Conservation (phyloP, 1,140 invertebrate genomes). For the Sarcophaga peregrina region DNA sequence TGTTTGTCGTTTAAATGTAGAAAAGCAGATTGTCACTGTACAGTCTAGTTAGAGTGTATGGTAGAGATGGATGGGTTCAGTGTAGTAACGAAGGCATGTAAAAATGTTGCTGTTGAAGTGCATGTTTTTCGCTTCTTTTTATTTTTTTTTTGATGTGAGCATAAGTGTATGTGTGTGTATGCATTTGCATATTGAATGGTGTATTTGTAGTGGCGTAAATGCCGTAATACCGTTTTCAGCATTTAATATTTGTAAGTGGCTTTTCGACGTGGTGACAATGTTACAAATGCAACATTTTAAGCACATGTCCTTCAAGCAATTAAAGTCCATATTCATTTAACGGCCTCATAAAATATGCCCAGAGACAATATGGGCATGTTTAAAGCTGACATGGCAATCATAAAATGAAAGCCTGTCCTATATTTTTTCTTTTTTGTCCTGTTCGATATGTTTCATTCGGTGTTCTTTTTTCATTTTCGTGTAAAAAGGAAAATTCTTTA, state of each 20-base stretch:
- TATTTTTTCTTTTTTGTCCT: not conserved
- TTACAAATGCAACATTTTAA: conserved; percentile 42
- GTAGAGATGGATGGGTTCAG: not conserved
- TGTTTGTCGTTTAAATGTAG: not conserved
- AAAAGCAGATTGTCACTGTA: not conserved
- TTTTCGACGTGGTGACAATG: conserved; percentile 41
- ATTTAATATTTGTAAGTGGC: conserved; percentile 39
- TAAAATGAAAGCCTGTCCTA: conserved; percentile 22
- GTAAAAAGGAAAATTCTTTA: not conserved
- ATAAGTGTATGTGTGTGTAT: not conserved
- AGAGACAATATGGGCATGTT: conserved; percentile 12
- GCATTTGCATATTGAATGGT: conserved; percentile 1
- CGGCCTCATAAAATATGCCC: conserved; percentile 35
- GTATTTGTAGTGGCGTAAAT: not conserved
- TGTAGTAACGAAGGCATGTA: not conserved
- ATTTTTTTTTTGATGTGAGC: not conserved
- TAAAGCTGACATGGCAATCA: not conserved
- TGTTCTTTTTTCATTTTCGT: not conserved
- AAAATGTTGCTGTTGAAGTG: not conserved
- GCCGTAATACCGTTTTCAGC: conserved; percentile 19
- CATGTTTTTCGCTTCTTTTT: not conserved
- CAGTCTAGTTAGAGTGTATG: not conserved
- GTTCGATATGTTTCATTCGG: not conserved
- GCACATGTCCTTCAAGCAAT: conserved; percentile 41
- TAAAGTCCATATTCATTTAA: conserved; percentile 38